These are phyloP conservation scores for Leptinotarsa undecemlineata DNA, from an alignment of 1,140 invertebrate species.

Conservation along the genomic window DNA sequence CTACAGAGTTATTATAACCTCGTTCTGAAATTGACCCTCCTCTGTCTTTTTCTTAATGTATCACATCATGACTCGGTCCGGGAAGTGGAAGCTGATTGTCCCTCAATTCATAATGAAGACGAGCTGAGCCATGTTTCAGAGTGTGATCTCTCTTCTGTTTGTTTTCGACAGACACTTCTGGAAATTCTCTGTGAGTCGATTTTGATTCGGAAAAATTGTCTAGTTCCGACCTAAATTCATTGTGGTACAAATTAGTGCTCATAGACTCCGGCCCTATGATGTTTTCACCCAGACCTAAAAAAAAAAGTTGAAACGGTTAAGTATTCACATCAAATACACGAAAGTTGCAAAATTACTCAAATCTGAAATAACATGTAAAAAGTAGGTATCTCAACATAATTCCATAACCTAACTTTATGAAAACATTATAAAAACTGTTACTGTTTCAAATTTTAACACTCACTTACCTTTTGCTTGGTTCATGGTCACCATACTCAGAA, in stretches of 20 bases:
- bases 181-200: neutral
- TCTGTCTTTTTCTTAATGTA: neutral
- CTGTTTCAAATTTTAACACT: neutral
- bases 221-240: neutral
- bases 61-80: constrained; percentile 11
- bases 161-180: constrained; percentile 6
- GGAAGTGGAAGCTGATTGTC: neutral
- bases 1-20: neutral
- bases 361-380: neutral
- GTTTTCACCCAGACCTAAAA: constrained; percentile 5
- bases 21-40: neutral
- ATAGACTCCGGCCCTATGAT: neutral
- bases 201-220: neutral
- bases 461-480: constrained; percentile 1
- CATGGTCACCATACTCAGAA: neutral
- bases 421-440: constrained; percentile 10
- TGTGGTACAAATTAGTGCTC: neutral
- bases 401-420: constrained; percentile 10
- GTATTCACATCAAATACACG: neutral
- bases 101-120: neutral
- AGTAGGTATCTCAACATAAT: neutral
- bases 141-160: neutral
- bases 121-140: no score
- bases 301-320: constrained; percentile 10
- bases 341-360: neutral